phyloP scores from a whole-genome alignment of 1,140 invertebrate genomes.

The Drosophila melanogaster region Release_6_plus_ISO1_MT NT_037436.4:1003501-1004000 shows the following conservation, averaged over 20 bases:
- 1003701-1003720: constrained; percentile 53
- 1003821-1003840: constrained; percentile 82
- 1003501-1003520: constrained; percentile 90
- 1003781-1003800: constrained; percentile 94
- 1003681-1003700: constrained; percentile 56
- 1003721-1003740: constrained; percentile 91
- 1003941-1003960: constrained; percentile 66
- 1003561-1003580: constrained; percentile 59
- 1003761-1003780: constrained; percentile 86
- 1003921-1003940: constrained; percentile 56
- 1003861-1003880: constrained; percentile 33
- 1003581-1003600: constrained; percentile 56
- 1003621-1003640: constrained; percentile 68
- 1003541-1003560: constrained; percentile 59
- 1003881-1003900: too few species aligned
- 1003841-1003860: constrained; percentile 17
- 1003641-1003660: constrained; percentile 69
- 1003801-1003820: constrained; percentile 96
- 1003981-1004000: constrained; percentile 35
- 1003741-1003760: constrained; percentile 91
- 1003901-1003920: constrained; percentile 55
- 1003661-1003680: not conserved
- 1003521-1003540: constrained; percentile 83
- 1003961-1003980: constrained; percentile 23
- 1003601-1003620: constrained; percentile 46